Evolutionary conservation across 2,797 vertebrate species (phyloP).

Genomic region (Cirrhinus mrigala): DNA sequence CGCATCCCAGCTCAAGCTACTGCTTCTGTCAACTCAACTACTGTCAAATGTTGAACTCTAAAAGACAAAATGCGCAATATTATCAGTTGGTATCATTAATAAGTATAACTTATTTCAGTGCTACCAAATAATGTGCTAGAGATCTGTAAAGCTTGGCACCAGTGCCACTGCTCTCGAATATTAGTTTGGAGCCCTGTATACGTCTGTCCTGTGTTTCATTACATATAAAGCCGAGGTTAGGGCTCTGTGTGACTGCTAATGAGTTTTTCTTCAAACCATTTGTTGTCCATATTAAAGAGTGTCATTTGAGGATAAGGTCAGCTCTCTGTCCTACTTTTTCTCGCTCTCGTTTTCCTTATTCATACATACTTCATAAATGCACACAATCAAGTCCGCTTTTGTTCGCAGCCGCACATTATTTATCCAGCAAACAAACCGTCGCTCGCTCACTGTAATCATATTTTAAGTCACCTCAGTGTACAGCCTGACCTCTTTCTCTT

Average conservation of each 20-base stretch:
- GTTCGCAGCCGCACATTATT: constrained; percentile 6
- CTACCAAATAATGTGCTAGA: neutral
- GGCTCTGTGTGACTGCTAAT: neutral
- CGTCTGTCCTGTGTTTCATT: constrained; percentile 3
- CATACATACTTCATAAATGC: constrained; percentile 7
- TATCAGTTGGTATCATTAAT: too few relatives aligned
- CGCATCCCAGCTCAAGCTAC: too few relatives aligned
- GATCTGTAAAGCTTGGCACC: neutral
- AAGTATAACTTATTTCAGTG: neutral
- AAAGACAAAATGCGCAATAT: too few relatives aligned
- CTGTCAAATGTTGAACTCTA: too few relatives aligned
- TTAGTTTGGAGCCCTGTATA: neutral
- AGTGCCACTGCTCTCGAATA: neutral
- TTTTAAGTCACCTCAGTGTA: constrained; percentile 20
- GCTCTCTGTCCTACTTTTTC: neutral
- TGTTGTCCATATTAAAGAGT: constrained; percentile 5
- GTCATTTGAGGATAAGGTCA: neutral
- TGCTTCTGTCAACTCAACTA: too few relatives aligned
- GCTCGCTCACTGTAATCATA: constrained; percentile 1
- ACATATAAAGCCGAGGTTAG: neutral
- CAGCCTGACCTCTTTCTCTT: constrained; percentile 32
- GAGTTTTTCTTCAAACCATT: constrained; percentile 26
- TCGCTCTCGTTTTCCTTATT: constrained; percentile 17
- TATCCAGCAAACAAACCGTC: constrained; percentile 23
- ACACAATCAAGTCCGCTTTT: constrained; percentile 4